These are phyloP conservation scores for Schizotus pectinicornis DNA, from an alignment of 2,888 invertebrate genomes.

Conservation along the genomic window DNA sequence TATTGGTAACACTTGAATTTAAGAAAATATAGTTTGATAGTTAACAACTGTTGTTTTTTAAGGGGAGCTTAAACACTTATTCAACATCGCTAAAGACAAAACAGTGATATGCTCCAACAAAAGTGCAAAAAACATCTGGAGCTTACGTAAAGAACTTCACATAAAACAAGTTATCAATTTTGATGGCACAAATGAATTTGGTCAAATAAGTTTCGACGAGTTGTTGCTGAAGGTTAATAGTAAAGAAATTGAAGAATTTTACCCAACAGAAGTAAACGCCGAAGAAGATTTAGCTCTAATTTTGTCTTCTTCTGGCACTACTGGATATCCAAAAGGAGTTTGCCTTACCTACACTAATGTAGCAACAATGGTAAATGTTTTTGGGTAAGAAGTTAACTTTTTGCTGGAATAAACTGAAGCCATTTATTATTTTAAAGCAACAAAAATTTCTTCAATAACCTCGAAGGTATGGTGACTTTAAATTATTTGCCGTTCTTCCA, in stretches of 20 bases:
- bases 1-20: not conserved
- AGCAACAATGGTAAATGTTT: conserved; percentile 45
- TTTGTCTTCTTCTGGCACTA: conserved; percentile 85
- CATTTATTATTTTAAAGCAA: no score
- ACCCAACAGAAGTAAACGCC: conserved; percentile 2
- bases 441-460: no score
- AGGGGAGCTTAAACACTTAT: conserved; percentile 15
- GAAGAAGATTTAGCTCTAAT: conserved; percentile 68
- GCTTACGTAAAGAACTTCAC: conserved; percentile 2
- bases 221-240: not conserved
- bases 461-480: not conserved
- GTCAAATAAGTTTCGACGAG: not conserved
- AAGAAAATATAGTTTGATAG: not conserved
- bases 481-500: conserved; percentile 63
- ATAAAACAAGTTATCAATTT: not conserved
- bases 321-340: conserved; percentile 79
- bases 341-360: conserved; percentile 61
- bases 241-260: not conserved
- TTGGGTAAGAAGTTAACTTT: not conserved
- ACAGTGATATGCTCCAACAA: conserved; percentile 7
- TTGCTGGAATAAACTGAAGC: not conserved
- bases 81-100: not conserved
- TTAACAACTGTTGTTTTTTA: conserved; percentile 2
- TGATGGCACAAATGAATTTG: not conserved
- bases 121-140: not conserved